Conservation (phyloP, 2,888 invertebrate species). For the Agapostemon virescens region DNA sequence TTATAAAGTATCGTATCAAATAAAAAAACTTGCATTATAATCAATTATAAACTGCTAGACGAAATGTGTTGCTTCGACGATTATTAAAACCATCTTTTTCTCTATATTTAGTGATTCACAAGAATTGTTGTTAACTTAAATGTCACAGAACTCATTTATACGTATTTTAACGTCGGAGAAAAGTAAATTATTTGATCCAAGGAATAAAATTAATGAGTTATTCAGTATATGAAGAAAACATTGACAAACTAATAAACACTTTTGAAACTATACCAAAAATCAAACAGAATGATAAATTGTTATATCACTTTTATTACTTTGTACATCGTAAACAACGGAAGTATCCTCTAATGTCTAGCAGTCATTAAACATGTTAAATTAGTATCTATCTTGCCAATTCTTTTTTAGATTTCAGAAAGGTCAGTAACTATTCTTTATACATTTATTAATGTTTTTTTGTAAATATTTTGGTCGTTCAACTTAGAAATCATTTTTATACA, state of each 20-base stretch:
- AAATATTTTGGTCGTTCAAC: no score
- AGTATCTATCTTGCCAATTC: not conserved
- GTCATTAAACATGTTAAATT: not conserved
- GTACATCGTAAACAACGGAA: not conserved
- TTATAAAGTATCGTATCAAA: not conserved
- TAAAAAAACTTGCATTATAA: not conserved
- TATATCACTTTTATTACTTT: not conserved
- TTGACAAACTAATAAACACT: not conserved
- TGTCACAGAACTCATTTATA: no score
- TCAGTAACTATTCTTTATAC: not conserved
- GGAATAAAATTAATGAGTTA: not conserved
- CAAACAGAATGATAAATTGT: not conserved
- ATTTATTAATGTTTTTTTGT: not conserved
- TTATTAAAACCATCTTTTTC: not conserved
- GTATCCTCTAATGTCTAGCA: not conserved
- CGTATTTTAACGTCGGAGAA: not conserved
- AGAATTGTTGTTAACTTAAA: not conserved
- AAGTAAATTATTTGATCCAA: not conserved
- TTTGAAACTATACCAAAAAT: not conserved
- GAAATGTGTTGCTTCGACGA: not conserved
- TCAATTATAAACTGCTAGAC: not conserved
- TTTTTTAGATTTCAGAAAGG: not conserved
- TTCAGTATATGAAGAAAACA: not conserved
- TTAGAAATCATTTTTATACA: no score
- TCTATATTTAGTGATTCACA: not conserved